phyloP scores from a whole-genome alignment of 2,888 invertebrate genomes.

The Xylocampa areola region DNA sequence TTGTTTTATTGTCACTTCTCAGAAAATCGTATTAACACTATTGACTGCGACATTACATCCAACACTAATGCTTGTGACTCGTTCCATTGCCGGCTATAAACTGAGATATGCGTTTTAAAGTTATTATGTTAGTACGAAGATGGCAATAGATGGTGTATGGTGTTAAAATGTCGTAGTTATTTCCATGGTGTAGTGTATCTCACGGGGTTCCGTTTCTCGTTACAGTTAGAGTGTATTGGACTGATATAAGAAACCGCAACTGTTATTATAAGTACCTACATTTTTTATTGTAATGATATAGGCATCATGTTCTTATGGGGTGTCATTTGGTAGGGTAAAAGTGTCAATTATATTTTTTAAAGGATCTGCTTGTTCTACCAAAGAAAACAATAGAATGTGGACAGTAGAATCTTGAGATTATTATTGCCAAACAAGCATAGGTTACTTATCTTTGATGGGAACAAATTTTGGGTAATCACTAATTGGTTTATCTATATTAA shows the following conservation, averaged over 20 bases:
- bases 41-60: not conserved
- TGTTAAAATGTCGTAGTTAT: not conserved
- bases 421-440: too few species aligned
- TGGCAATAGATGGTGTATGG: constrained; percentile 28
- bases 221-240: constrained; percentile 48
- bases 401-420: too few species aligned
- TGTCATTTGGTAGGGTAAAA: constrained; percentile 30
- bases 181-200: constrained; percentile 36
- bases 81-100: constrained; percentile 31
- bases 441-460: too few species aligned
- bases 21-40: constrained; percentile 35
- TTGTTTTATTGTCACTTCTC: constrained; percentile 46
- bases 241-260: constrained; percentile 52
- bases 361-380: too few species aligned
- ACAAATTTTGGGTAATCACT: too few species aligned
- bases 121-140: not conserved
- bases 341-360: constrained; percentile 41
- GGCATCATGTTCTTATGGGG: constrained; percentile 33
- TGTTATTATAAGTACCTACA: constrained; percentile 28
- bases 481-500: too few species aligned
- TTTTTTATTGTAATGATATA: constrained; percentile 46
- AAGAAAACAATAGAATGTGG: too few species aligned
- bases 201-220: constrained; percentile 61
- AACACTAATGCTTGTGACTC: not conserved
- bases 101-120: not conserved